Evolutionary conservation across 2,113 vertebrate species (phyloP).

Genomic region (Microtus ochrogaster): DNA sequence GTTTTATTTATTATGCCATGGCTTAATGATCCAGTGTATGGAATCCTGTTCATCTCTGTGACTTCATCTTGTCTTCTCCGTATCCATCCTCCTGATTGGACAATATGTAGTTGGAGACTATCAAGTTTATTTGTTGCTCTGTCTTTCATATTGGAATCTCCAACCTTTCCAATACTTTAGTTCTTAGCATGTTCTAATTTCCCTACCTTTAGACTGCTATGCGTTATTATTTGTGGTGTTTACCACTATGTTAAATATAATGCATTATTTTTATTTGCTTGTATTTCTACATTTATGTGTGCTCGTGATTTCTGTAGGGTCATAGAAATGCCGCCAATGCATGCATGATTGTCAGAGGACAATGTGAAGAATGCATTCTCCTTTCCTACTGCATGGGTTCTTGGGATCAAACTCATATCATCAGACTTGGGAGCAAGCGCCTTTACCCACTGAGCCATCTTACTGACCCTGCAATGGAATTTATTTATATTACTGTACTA

Average conservation of each 20-base stretch:
- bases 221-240: not conserved
- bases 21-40: accelerated
- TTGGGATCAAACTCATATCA: not conserved
- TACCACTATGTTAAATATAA: not conserved
- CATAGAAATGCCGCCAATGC: no score
- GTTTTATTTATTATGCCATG: no score
- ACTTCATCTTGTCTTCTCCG: not conserved
- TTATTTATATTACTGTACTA: no score
- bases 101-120: not conserved
- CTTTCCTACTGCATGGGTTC: no score
- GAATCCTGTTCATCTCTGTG: not conserved
- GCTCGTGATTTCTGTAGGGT: not conserved
- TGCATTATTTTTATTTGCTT: not conserved
- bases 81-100: not conserved
- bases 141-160: not conserved
- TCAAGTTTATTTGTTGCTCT: not conserved
- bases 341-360: not conserved
- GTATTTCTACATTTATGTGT: not conserved
- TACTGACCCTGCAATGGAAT: no score
- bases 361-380: not conserved
- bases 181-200: not conserved
- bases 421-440: not conserved
- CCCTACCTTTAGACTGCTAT: not conserved
- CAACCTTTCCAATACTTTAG: not conserved
- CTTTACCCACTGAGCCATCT: not conserved